Evolutionary conservation across 2,888 invertebrate species (phyloP).

Genomic region (Meloe dianella): DNA sequence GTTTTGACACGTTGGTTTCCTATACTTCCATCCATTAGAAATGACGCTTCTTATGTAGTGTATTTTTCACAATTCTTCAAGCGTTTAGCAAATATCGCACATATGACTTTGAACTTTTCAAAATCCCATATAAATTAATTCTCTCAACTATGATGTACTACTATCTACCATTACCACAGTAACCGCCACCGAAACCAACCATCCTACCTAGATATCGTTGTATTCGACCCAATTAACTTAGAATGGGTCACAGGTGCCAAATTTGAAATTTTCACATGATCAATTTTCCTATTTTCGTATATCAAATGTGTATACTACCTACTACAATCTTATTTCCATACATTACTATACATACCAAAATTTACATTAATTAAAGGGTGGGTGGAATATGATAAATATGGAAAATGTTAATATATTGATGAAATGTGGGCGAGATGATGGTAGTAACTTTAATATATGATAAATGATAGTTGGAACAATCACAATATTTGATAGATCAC

Average conservation of each 20-base stretch:
- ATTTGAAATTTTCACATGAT: slow-evolving; percentile 2
- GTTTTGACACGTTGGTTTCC: not conserved
- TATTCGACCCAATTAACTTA: not conserved
- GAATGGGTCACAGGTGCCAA: not conserved
- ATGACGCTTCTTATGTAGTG: not conserved
- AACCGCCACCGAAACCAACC: not conserved
- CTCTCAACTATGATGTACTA: not conserved
- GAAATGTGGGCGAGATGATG: not conserved
- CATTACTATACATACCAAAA: not conserved
- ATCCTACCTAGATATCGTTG: not conserved
- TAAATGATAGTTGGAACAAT: not conserved
- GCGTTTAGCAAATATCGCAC: no score
- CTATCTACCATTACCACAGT: not conserved
- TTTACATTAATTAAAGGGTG: not conserved
- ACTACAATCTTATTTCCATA: not conserved
- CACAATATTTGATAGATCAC: no score
- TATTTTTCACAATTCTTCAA: no score
- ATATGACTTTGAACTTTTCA: not conserved
- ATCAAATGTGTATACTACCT: not conserved
- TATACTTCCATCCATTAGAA: not conserved
- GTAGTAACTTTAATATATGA: not conserved
- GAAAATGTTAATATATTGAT: not conserved
- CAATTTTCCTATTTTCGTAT: not conserved
- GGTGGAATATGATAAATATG: not conserved
- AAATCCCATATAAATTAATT: not conserved